Conservation (phyloP, 2,113 vertebrate genomes). For the Rhinopomastus cyanomelas region DNA sequence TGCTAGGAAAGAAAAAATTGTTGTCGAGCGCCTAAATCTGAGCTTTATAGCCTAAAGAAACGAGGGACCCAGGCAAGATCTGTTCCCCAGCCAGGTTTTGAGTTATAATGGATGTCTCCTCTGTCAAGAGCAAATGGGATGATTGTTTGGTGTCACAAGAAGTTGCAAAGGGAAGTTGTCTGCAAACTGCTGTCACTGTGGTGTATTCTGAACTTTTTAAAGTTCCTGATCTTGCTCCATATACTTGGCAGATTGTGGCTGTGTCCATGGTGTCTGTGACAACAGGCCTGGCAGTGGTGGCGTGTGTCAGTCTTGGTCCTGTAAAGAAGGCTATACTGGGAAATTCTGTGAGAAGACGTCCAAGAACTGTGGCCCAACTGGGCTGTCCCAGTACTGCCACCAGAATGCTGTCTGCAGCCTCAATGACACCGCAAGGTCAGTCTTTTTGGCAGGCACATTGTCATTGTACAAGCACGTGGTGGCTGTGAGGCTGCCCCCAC, state of each 20-base stretch:
- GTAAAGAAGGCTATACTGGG: slow-evolving; percentile 82
- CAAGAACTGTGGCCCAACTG: slow-evolving; percentile 71
- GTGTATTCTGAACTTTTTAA: not conserved
- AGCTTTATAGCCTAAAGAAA: not conserved
- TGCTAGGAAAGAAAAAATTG: not conserved
- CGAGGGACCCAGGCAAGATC: not conserved
- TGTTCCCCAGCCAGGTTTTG: not conserved
- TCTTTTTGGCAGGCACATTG: not conserved
- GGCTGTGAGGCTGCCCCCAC: not conserved
- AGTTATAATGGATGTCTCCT: not conserved
- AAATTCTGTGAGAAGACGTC: slow-evolving; percentile 82
- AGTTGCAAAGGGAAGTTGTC: not conserved
- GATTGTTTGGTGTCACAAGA: not conserved
- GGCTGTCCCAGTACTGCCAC: slow-evolving; percentile 82
- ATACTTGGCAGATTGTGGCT: slow-evolving; percentile 82
- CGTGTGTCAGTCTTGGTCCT: slow-evolving; percentile 83
- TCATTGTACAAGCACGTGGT: not conserved
- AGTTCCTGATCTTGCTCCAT: not conserved
- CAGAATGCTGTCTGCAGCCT: slow-evolving; percentile 78
- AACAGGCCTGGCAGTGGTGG: slow-evolving; percentile 89
- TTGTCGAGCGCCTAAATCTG: not conserved
- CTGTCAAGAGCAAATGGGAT: not conserved
- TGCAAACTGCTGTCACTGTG: not conserved
- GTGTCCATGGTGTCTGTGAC: slow-evolving; percentile 92
- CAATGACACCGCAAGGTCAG: slow-evolving; percentile 67